Conservation (phyloP, 2,113 vertebrate species). For the Chloebia gouldiae region DNA sequence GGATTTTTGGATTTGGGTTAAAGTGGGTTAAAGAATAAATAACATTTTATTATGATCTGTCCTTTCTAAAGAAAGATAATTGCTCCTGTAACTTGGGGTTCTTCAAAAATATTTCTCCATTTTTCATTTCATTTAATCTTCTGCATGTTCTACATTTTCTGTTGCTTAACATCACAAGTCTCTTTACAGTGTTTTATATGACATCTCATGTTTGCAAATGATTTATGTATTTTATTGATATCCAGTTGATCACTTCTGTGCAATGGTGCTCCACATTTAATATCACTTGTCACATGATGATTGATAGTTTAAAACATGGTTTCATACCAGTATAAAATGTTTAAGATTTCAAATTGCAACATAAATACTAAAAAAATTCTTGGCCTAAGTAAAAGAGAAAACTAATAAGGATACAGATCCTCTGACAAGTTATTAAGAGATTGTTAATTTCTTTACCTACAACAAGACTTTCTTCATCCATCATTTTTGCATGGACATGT, state of each 20-base stretch:
- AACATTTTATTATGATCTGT: background rate
- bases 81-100: background rate
- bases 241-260: background rate
- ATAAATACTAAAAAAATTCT: background rate
- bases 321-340: background rate
- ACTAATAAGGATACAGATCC: background rate
- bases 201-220: background rate
- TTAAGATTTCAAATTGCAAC: background rate
- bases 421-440: background rate
- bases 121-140: background rate
- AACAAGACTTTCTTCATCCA: background rate
- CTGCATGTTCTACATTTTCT: background rate
- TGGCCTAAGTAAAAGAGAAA: background rate
- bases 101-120: background rate
- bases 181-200: background rate
- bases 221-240: background rate
- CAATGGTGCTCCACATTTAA: background rate
- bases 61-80: background rate
- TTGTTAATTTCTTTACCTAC: background rate
- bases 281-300: background rate
- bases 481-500: background rate
- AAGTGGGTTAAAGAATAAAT: background rate
- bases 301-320: background rate
- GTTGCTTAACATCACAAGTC: background rate
- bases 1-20: background rate